phyloP scores from a whole-genome alignment of 2,113 vertebrate genomes.

The Pyrgilauda ruficollis region DNA sequence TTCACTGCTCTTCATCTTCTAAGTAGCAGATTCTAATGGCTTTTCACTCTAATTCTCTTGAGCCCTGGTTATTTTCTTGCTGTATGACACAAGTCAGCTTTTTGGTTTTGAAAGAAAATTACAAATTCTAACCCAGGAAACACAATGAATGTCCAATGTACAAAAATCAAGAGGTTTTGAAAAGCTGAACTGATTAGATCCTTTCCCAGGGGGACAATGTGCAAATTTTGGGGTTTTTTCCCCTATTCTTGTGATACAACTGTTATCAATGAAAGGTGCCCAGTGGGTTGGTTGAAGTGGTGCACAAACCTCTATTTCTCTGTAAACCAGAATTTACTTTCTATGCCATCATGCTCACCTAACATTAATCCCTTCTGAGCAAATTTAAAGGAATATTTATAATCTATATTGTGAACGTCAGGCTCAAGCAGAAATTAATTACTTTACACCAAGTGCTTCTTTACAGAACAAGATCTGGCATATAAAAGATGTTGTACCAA shows the following conservation, averaged over 20 bases:
- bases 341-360: background rate
- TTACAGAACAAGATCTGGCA: background rate
- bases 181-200: background rate
- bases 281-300: background rate
- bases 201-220: background rate
- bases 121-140: conserved; percentile 4
- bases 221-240: background rate
- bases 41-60: background rate
- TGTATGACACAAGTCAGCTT: background rate
- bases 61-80: background rate
- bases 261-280: background rate
- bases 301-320: background rate
- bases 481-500: background rate
- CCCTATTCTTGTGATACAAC: background rate
- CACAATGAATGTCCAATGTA: background rate
- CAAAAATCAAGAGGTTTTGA: background rate
- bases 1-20: background rate
- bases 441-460: background rate
- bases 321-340: background rate
- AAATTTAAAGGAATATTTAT: background rate
- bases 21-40: conserved; percentile 26
- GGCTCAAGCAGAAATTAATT: background rate
- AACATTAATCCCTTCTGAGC: background rate
- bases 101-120: conserved; percentile 14
- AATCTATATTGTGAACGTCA: background rate